Conservation (phyloP, 2,797 vertebrate genomes). For the Pseudochirops corinnae region DNA sequence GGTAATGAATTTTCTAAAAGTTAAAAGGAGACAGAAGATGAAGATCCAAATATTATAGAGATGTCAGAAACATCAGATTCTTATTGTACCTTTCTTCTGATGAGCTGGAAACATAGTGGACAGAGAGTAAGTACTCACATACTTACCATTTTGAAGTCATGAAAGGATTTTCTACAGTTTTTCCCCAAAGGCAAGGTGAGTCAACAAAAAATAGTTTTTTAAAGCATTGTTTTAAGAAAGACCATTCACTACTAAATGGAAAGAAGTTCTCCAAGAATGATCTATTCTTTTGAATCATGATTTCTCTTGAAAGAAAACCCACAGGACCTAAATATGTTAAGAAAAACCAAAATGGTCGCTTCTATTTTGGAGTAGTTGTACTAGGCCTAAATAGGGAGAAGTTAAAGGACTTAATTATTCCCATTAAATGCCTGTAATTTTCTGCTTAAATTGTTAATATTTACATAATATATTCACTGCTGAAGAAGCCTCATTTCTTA, state of each 20-base stretch:
- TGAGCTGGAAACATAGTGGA: slow-evolving; percentile 4
- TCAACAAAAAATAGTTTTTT: slow-evolving; percentile 71
- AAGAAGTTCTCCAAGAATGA: not conserved
- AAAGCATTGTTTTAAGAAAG: slow-evolving; percentile 14
- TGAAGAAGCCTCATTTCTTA: slow-evolving; percentile 86
- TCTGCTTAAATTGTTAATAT: slow-evolving; percentile 84
- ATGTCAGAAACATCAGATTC: slow-evolving; percentile 3
- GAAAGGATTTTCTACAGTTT: slow-evolving; percentile 3
- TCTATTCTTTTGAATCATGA: slow-evolving; percentile 36
- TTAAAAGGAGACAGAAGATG: slow-evolving; percentile 69
- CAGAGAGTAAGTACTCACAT: not conserved
- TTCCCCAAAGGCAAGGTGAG: slow-evolving; percentile 66
- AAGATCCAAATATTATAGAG: not conserved
- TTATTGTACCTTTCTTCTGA: not conserved
- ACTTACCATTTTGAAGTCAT: not conserved
- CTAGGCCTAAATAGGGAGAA: slow-evolving; percentile 64
- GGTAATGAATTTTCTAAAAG: slow-evolving; percentile 73
- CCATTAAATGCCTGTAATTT: slow-evolving; percentile 81
- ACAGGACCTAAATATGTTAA: not conserved
- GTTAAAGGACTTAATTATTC: slow-evolving; percentile 76
- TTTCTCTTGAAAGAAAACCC: slow-evolving; percentile 45
- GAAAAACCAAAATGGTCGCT: slow-evolving; percentile 32
- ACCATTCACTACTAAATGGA: slow-evolving; percentile 33
- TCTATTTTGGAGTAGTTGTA: slow-evolving; percentile 46
- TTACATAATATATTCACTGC: slow-evolving; percentile 89